Conservation (phyloP, 2,888 invertebrate genomes). For the Anagyrus pseudococci region DNA sequence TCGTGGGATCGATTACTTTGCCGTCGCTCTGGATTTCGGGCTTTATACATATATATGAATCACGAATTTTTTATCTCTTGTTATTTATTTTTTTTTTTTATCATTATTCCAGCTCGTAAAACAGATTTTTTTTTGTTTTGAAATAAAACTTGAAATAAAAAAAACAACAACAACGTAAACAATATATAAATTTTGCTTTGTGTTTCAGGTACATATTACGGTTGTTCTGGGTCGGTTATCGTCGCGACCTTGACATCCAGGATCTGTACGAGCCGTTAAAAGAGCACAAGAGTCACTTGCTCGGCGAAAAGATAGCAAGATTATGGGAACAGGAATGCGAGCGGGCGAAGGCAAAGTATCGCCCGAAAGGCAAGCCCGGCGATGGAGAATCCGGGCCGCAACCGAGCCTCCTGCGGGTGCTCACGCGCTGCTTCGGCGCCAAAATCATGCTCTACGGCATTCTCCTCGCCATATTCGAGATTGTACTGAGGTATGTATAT, state of each 20-base stretch:
- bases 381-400: conserved; percentile 33
- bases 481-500: conserved; percentile 65
- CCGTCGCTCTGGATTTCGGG: too few species aligned
- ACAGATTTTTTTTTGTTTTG: too few species aligned
- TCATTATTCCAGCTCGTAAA: too few species aligned
- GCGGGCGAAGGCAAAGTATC: conserved; percentile 43
- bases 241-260: conserved; percentile 69
- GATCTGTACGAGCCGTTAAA: conserved; percentile 74
- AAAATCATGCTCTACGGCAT: conserved; percentile 71
- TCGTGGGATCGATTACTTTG: too few species aligned
- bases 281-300: conserved; percentile 71
- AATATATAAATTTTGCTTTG: background rate
- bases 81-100: background rate
- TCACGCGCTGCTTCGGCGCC: conserved; percentile 69
- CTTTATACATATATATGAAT: too few species aligned
- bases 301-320: conserved; percentile 71
- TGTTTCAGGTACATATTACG: conserved; percentile 72
- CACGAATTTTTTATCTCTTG: too few species aligned
- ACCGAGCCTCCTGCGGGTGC: conserved; percentile 69
- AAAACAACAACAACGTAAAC: conserved; percentile 3
- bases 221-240: conserved; percentile 73
- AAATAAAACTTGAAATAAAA: background rate
- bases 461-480: conserved; percentile 69
- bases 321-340: conserved; percentile 68
- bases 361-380: conserved; percentile 30